Percentiles rank a stretch among this genome's conserved stretches.
phyloP scores from a whole-genome alignment of 2,797 vertebrate species.

The Lophius americanus region DNA sequence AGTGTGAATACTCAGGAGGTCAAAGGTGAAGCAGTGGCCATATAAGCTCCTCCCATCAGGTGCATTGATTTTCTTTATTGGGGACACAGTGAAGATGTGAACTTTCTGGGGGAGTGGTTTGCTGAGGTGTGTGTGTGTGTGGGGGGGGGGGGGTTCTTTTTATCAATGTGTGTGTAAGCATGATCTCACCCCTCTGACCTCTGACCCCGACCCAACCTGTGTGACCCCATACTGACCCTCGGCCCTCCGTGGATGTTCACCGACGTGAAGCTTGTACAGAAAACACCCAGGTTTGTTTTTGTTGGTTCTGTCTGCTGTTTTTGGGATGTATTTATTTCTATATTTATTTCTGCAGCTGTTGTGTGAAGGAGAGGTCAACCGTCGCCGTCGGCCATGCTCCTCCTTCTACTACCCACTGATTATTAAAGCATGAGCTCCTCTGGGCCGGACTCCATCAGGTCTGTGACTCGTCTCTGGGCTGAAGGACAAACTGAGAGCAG shows the following conservation, averaged over 20 bases:
- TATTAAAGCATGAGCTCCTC: constrained; percentile 82
- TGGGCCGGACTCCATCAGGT: constrained; percentile 63
- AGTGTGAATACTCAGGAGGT: constrained; percentile 36
- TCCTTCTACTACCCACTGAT: constrained; percentile 53
- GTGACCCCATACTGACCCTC: constrained; percentile 5
- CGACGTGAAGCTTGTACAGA: constrained; percentile 68
- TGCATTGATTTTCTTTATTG: constrained; percentile 52
- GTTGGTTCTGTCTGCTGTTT: constrained; percentile 5
- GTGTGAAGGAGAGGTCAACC: constrained; percentile 53
- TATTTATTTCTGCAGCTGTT: constrained; percentile 68
- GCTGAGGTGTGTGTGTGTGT: not conserved
- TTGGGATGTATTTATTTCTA: constrained; percentile 72
- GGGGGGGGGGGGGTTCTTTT: constrained; percentile 1
- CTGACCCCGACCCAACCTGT: not conserved
- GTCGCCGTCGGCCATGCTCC: constrained; percentile 51
- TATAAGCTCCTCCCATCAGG: constrained; percentile 45
- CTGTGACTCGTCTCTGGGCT: constrained; percentile 46
- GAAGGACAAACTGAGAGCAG: constrained; percentile 14
- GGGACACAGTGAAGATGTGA: constrained; percentile 59
- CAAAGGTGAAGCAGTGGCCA: constrained; percentile 29
- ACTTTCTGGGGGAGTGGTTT: constrained; percentile 31
- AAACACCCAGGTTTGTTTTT: constrained; percentile 43
- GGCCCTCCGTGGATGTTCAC: constrained; percentile 41
- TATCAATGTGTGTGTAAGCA: constrained; percentile 36
- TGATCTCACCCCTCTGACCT: constrained; percentile 35